These are phyloP conservation scores for Phymatocera aterrima DNA, from an alignment of 2,888 invertebrate species.

Conservation along the genomic window DNA sequence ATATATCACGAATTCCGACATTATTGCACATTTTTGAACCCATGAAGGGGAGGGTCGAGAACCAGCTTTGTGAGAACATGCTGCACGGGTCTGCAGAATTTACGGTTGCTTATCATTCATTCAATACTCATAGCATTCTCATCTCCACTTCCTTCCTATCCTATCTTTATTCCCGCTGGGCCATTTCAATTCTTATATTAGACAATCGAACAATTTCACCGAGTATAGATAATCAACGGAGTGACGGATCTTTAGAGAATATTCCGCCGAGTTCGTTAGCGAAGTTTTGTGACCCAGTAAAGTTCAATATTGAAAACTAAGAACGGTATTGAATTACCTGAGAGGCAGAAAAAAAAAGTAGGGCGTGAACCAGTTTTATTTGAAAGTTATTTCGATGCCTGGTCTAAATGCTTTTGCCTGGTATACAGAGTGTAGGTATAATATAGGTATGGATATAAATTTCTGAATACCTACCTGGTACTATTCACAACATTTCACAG, in stretches of 20 bases:
- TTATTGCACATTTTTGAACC: slow-evolving; percentile 34
- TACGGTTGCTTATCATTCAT: neutral
- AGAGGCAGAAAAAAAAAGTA: neutral
- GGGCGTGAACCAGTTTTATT: slow-evolving; percentile 4
- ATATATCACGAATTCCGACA: slow-evolving; percentile 36
- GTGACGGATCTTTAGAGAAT: neutral
- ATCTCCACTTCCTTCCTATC: neutral
- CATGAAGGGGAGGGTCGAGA: no score
- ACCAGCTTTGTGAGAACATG: slow-evolving; percentile 8
- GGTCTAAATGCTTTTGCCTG: neutral
- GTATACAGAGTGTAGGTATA: neutral
- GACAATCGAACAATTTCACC: neutral
- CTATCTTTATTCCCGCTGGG: neutral
- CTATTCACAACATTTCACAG: slow-evolving; percentile 5
- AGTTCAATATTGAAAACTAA: neutral
- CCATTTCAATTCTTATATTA: neutral
- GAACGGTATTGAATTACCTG: neutral
- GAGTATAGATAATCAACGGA: neutral
- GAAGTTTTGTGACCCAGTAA: slow-evolving; percentile 6
- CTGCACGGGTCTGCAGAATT: slow-evolving; percentile 7
- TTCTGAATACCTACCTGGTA: neutral
- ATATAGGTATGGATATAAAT: no score
- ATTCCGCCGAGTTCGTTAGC: neutral
- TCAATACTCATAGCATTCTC: neutral
- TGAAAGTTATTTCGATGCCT: slow-evolving; percentile 1